phyloP scores from a whole-genome alignment of 2,113 vertebrate species.

The Hippocampus barbouri region DNA sequence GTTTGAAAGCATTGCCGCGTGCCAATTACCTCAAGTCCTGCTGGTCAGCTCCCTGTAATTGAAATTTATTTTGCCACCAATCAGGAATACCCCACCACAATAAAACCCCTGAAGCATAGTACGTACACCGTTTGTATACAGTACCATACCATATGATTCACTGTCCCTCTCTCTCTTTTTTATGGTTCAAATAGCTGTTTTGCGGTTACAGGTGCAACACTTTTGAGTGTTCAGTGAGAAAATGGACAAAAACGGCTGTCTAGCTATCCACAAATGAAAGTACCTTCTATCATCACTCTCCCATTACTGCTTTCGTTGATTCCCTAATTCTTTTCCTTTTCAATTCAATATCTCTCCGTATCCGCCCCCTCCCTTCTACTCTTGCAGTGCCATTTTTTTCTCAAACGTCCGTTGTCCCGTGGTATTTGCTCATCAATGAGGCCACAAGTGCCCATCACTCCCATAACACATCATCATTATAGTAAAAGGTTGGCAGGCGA shows the following conservation, averaged over 20 bases:
- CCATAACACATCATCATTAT: neutral
- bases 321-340: no score
- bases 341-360: no score
- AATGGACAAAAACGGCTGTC: neutral
- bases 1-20: constrained; percentile 53
- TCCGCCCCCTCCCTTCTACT: no score
- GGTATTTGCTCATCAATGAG: neutral
- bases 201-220: neutral
- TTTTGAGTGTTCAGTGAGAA: neutral
- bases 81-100: constrained; percentile 27
- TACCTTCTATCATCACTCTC: no score
- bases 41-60: constrained; percentile 44
- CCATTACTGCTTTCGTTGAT: no score
- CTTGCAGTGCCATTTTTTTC: no score
- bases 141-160: constrained; percentile 1
- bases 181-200: neutral
- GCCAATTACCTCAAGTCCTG: constrained; percentile 53
- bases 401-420: no score
- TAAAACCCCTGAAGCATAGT: constrained; percentile 18
- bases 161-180: constrained; percentile 7
- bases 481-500: neutral
- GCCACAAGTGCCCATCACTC: neutral
- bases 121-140: constrained; percentile 15
- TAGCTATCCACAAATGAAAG: neutral
- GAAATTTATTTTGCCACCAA: constrained; percentile 40